phyloP scores from a whole-genome alignment of 2,888 invertebrate species.

The Boloria euphrosyne region DNA sequence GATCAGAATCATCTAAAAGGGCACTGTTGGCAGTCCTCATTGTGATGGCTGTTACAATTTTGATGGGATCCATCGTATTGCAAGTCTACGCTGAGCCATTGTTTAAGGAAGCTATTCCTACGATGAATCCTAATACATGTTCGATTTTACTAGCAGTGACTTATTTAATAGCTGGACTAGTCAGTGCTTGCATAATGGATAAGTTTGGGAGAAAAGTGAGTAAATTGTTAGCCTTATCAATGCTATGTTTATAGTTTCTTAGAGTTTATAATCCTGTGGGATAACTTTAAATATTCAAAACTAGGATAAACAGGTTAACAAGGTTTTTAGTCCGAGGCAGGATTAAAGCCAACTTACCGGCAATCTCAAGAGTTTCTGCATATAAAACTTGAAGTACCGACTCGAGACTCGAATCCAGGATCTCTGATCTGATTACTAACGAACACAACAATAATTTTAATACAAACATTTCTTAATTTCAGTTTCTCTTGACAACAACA shows the following conservation, averaged over 20 bases:
- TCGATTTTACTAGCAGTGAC: conserved; percentile 65
- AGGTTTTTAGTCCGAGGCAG: too few species aligned
- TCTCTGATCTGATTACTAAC: too few species aligned
- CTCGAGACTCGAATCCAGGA: too few species aligned
- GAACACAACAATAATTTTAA: too few species aligned
- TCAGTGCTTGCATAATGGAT: conserved; percentile 59
- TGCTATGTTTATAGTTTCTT: too few species aligned
- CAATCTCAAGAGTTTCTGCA: too few species aligned
- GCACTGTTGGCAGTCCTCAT: conserved; percentile 55
- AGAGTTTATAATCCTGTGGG: not conserved
- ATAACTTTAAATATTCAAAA: too few species aligned
- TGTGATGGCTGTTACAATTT: conserved; percentile 57
- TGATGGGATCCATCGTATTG: conserved; percentile 69
- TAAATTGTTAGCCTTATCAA: not conserved
- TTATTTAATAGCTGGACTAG: conserved; percentile 55
- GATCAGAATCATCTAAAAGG: conserved; percentile 60
- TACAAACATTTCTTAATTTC: conserved; percentile 27
- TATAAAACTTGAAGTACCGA: too few species aligned
- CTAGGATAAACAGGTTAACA: too few species aligned
- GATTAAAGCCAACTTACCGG: too few species aligned
- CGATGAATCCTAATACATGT: conserved; percentile 65
- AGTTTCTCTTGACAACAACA: conserved; percentile 57
- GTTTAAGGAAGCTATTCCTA: conserved; percentile 67
- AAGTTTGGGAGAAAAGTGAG: conserved; percentile 67
- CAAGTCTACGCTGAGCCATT: conserved; percentile 72